A percentile compares a stretch with the other conserved stretches of the same genome.
phyloP scores from a whole-genome alignment of 2,888 invertebrate species.

The Cylloceria caligata region DNA sequence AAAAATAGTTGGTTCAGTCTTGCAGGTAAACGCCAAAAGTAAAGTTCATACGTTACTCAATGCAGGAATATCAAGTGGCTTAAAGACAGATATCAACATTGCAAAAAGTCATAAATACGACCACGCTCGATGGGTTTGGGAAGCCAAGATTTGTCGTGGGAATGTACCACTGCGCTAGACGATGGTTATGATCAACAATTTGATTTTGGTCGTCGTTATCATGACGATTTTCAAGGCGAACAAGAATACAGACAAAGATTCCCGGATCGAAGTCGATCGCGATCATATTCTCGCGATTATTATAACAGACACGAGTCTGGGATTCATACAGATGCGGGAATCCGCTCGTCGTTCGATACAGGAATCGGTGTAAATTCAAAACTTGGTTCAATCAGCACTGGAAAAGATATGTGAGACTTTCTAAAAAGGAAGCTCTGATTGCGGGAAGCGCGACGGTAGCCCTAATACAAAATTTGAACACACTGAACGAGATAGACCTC shows the following conservation, averaged over 20 bases:
- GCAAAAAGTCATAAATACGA: background rate
- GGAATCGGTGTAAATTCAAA: background rate
- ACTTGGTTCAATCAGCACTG: background rate
- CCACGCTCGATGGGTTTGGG: background rate
- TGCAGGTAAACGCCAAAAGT: background rate
- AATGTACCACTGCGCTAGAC: background rate
- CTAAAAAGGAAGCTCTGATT: conserved; percentile 1
- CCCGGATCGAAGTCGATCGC: background rate
- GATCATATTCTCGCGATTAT: background rate
- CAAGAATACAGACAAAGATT: background rate
- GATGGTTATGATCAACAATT: conserved; percentile 1
- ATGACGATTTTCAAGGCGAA: background rate
- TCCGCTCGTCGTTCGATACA: background rate
- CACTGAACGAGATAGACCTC: background rate
- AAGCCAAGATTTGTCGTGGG: background rate
- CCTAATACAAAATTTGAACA: conserved; percentile 16
- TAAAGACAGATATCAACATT: background rate
- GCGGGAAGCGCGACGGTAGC: background rate
- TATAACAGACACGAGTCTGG: background rate
- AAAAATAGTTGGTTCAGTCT: conserved; percentile 11
- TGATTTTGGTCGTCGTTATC: background rate
- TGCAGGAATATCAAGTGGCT: background rate
- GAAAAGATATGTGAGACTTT: conserved; percentile 23
- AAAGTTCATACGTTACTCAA: background rate
- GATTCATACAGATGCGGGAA: background rate